phyloP scores from a whole-genome alignment of 2,888 invertebrate species.

The Drosophila anomelani region DNA sequence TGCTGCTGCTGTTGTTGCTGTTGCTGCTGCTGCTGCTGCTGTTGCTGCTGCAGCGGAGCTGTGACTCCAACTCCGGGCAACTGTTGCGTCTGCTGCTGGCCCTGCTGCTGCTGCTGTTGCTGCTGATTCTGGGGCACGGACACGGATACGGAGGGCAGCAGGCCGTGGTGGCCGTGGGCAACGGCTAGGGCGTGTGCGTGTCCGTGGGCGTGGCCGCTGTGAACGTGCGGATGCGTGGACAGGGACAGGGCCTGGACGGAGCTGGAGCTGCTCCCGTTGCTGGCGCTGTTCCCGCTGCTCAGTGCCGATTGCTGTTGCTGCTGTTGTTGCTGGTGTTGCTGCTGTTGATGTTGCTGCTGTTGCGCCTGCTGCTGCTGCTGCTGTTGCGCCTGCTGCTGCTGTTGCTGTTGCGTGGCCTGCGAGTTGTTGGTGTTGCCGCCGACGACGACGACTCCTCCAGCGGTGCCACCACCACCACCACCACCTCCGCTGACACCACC shows the following conservation, averaged over 20 bases:
- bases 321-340: slow-evolving; percentile 14
- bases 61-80: slow-evolving; percentile 43
- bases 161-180: slow-evolving; percentile 62
- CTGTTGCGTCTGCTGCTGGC: slow-evolving; percentile 60
- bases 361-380: slow-evolving; percentile 52
- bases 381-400: slow-evolving; percentile 50
- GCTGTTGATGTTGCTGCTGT: slow-evolving; percentile 61
- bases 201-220: slow-evolving; percentile 42
- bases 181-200: slow-evolving; percentile 61
- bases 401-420: slow-evolving; percentile 77
- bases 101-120: slow-evolving; percentile 29
- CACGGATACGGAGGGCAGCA: slow-evolving; percentile 50
- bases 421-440: slow-evolving; percentile 64
- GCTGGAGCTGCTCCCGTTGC: slow-evolving; percentile 45
- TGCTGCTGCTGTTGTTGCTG: slow-evolving; percentile 54
- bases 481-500: slow-evolving; percentile 79
- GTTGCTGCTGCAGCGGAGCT: slow-evolving; percentile 54
- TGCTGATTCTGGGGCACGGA: slow-evolving; percentile 56
- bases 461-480: slow-evolving; percentile 78
- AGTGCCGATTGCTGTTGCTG: slow-evolving; percentile 45
- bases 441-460: slow-evolving; percentile 80
- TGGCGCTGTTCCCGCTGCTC: slow-evolving; percentile 42
- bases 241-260: slow-evolving; percentile 33
- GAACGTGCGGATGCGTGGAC: slow-evolving; percentile 32
- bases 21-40: slow-evolving; percentile 49